Conservation (phyloP, 2,888 invertebrate genomes). For the Thysanoteuthis rhombus region DNA sequence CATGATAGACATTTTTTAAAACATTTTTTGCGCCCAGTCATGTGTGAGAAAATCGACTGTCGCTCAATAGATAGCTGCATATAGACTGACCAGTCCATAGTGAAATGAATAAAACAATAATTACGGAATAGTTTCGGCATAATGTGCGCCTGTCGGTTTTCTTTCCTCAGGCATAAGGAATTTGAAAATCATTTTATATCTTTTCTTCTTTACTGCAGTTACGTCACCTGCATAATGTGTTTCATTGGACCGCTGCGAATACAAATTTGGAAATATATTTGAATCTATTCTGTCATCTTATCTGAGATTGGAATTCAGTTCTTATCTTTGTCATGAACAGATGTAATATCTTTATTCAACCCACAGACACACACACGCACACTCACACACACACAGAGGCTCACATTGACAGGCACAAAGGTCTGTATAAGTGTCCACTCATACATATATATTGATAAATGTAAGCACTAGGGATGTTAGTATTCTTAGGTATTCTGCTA, state of each 20-base stretch:
- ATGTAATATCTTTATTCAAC: not conserved
- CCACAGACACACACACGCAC: not conserved
- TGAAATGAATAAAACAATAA: not conserved
- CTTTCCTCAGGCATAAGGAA: not conserved
- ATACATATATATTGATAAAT: not conserved
- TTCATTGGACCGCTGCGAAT: not conserved
- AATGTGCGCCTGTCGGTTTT: not conserved
- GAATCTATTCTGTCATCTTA: not conserved
- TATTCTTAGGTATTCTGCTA: too few relatives aligned
- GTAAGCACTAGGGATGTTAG: not conserved
- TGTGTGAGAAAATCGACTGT: not conserved
- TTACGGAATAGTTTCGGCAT: not conserved
- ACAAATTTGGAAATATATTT: not conserved
- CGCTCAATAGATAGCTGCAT: not conserved
- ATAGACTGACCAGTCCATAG: not conserved
- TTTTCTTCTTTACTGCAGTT: not conserved
- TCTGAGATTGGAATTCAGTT: not conserved
- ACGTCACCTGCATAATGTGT: not conserved
- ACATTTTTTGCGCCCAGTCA: not conserved
- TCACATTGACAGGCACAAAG: not conserved
- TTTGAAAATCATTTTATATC: not conserved
- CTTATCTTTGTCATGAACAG: not conserved
- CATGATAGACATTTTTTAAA: too few relatives aligned
- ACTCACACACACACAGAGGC: not conserved
- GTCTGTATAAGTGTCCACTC: not conserved